Conservation (phyloP, 92 coral and sea anemone species). For the Heliopora coerulea region DNA sequence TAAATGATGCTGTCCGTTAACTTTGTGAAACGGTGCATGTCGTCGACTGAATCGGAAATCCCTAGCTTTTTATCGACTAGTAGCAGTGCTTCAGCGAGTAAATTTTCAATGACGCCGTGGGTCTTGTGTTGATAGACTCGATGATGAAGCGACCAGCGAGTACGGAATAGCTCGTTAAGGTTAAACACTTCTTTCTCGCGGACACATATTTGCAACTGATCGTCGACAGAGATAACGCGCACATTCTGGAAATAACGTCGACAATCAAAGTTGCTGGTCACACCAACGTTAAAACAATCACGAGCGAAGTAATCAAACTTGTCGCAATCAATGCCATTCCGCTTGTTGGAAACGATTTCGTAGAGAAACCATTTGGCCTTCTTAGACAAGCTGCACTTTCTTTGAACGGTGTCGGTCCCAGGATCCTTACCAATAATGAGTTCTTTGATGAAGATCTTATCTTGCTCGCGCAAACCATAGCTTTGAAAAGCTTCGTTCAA, state of each 20-base stretch:
- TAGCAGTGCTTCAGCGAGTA: slow-evolving; percentile 75
- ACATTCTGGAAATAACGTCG: slow-evolving; percentile 85
- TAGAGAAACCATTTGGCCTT: slow-evolving; percentile 28
- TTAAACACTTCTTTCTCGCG: slow-evolving; percentile 92
- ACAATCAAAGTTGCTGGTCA: slow-evolving; percentile 73
- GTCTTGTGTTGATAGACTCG: slow-evolving; percentile 97
- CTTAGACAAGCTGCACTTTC: slow-evolving; percentile 29
- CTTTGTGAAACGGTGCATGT: slow-evolving; percentile 77
- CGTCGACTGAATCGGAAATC: slow-evolving; percentile 67
- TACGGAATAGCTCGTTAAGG: slow-evolving; percentile 90
- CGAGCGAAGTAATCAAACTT: slow-evolving; percentile 96
- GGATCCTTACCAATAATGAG: slow-evolving; percentile 53
- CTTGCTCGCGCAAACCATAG: slow-evolving; percentile 54
- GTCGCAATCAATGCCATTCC: slow-evolving; percentile 94
- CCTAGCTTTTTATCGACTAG: slow-evolving; percentile 67
- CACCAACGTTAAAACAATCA: slow-evolving; percentile 83
- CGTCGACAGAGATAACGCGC: slow-evolving; percentile 68
- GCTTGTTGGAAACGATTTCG: slow-evolving; percentile 90
- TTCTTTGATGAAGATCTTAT: slow-evolving; percentile 71
- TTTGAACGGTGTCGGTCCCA: slow-evolving; percentile 30
- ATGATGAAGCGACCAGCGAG: slow-evolving; percentile 70
- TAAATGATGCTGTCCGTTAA: slow-evolving; percentile 77
- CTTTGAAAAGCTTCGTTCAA: slow-evolving; percentile 54
- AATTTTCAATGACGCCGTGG: slow-evolving; percentile 66
- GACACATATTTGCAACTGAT: slow-evolving; percentile 75